phyloP scores from a whole-genome alignment of 2,797 vertebrate genomes.

The Gadopsis marmoratus region DNA sequence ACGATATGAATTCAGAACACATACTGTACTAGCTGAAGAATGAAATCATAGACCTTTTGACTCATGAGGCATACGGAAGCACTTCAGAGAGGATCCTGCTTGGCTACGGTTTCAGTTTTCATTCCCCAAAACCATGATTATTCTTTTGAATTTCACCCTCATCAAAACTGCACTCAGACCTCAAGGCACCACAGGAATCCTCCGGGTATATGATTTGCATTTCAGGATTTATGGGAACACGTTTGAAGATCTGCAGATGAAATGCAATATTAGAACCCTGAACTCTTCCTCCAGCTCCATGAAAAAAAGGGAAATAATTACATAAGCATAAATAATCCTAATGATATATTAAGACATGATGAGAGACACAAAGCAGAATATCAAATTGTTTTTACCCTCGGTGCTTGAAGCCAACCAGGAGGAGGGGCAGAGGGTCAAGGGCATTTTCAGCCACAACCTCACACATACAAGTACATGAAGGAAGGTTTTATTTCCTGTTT shows the following conservation, averaged over 20 bases:
- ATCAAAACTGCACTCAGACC: constrained; percentile 82
- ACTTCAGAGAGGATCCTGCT: constrained; percentile 78
- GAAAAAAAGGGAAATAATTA: constrained; percentile 56
- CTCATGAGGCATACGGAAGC: constrained; percentile 79
- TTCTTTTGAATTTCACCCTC: constrained; percentile 83
- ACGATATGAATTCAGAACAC: constrained; percentile 71
- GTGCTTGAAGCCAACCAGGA: neutral
- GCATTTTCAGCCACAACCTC: constrained; percentile 38
- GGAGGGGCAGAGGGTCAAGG: constrained; percentile 46
- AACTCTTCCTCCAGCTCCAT: constrained; percentile 43
- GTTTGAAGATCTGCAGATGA: constrained; percentile 76
- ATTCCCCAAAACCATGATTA: constrained; percentile 81
- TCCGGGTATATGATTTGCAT: constrained; percentile 78
- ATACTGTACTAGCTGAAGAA: constrained; percentile 60
- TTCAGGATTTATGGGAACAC: constrained; percentile 74
- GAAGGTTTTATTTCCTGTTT: constrained; percentile 63
- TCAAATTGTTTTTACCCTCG: constrained; percentile 39
- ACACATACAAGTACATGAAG: constrained; percentile 35
- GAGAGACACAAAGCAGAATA: constrained; percentile 61
- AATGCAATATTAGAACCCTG: constrained; percentile 63
- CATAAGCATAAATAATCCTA: constrained; percentile 55
- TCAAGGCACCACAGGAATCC: constrained; percentile 81
- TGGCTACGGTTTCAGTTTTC: constrained; percentile 79
- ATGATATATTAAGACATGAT: constrained; percentile 61
- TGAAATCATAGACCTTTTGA: constrained; percentile 68